A percentile compares a stretch with the other conserved stretches of the same genome.
Evolutionary conservation across 2,888 invertebrate genomes (phyloP).

Genomic region (Uropetala carovei): DNA sequence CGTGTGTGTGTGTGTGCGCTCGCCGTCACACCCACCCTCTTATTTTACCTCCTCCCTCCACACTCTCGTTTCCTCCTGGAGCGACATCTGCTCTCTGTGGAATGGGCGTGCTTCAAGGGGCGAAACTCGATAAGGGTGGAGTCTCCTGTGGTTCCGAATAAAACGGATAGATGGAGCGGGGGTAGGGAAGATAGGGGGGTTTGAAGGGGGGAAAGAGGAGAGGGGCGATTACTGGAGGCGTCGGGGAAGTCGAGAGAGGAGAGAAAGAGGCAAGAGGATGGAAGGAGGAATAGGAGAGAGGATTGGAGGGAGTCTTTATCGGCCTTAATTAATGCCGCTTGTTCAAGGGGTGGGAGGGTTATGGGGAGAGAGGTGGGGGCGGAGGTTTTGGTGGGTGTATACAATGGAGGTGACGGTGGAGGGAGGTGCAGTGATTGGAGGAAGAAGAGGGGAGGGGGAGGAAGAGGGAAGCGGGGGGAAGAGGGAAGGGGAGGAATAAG

Average conservation of each 20-base stretch:
- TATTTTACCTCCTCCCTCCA: neutral
- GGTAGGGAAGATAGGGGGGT: constrained; percentile 8
- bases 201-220: neutral
- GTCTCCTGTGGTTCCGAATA: constrained; percentile 51
- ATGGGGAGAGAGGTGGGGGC: neutral
- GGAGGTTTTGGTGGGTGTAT: neutral
- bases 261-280: neutral
- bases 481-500: neutral
- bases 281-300: neutral
- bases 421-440: neutral
- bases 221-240: constrained; percentile 38
- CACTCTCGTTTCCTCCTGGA: neutral
- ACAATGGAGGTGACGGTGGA: constrained; percentile 3
- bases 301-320: constrained; percentile 40
- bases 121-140: constrained; percentile 60
- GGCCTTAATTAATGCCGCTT: constrained; percentile 62
- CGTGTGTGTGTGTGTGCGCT: neutral
- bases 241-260: too few species aligned
- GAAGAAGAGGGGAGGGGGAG: neutral
- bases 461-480: neutral
- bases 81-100: constrained; percentile 40
- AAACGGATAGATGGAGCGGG: constrained; percentile 49
- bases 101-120: constrained; percentile 10
- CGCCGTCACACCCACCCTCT: neutral
- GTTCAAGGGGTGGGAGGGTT: constrained; percentile 18